phyloP scores from a whole-genome alignment of 2,888 invertebrate species.

The Archips xylosteana region DNA sequence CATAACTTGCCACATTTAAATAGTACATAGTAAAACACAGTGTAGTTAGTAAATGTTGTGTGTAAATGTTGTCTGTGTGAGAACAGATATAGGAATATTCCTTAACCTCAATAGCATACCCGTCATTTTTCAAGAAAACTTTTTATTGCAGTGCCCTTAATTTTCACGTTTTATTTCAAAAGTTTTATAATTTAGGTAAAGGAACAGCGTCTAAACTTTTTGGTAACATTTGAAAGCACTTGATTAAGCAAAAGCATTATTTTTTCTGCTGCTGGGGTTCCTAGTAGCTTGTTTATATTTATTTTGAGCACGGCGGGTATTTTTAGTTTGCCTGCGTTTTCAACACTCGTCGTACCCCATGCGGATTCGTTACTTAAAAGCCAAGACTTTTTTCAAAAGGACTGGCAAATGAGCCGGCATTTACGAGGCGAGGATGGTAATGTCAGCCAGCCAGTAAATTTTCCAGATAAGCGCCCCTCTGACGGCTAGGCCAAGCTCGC shows the following conservation, averaged over 20 bases:
- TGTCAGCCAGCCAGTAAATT: constrained; percentile 82
- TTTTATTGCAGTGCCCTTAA: neutral
- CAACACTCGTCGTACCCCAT: constrained; percentile 20
- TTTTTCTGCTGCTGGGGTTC: neutral
- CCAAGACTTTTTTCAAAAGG: constrained; percentile 71
- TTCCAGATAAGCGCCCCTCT: constrained; percentile 76
- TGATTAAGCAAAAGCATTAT: neutral
- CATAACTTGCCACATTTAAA: too few species aligned
- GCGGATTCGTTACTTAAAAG: constrained; percentile 55
- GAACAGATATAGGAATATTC: neutral
- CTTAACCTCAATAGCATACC: neutral
- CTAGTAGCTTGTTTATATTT: constrained; percentile 23
- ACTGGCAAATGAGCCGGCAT: constrained; percentile 78
- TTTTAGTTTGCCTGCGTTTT: constrained; percentile 24
- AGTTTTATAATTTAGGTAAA: neutral
- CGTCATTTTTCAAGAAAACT: neutral
- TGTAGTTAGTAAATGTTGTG: too few species aligned
- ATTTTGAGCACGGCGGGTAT: constrained; percentile 21
- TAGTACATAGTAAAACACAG: too few species aligned
- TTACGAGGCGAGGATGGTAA: constrained; percentile 76
- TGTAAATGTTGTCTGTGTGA: too few species aligned
- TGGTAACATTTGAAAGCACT: neutral
- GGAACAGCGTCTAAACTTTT: neutral
- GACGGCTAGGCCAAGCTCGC: constrained; percentile 71
- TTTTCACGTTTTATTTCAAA: neutral